These are phyloP conservation scores for Spodoptera littoralis DNA, from an alignment of 2,888 invertebrate species.

Conservation along the genomic window DNA sequence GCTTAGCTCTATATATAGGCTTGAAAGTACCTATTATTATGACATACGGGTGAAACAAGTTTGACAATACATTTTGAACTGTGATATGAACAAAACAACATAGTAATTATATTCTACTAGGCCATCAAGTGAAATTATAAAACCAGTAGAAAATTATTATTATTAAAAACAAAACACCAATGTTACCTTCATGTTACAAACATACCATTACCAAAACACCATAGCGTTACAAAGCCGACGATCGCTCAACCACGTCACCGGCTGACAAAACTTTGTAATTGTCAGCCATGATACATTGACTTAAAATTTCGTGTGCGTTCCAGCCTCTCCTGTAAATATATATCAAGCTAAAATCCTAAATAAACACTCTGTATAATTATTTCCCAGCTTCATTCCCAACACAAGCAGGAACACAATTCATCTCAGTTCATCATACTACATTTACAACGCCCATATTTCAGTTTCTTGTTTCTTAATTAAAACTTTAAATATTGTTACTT, in stretches of 20 bases:
- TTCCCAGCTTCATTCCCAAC: slow-evolving; percentile 4
- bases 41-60: no score
- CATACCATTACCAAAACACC: no score
- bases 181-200: no score
- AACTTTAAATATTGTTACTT: slow-evolving; percentile 46
- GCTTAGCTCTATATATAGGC: no score
- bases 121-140: no score
- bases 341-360: slow-evolving; percentile 7
- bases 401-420: background rate
- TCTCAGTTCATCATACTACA: slow-evolving; percentile 25
- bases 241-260: background rate
- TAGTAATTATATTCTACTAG: no score
- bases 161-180: no score
- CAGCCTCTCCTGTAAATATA: background rate
- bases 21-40: no score
- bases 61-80: no score
- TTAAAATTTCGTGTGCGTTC: slow-evolving; percentile 5
- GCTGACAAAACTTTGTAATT: background rate
- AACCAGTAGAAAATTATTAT: no score
- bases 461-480: slow-evolving; percentile 39
- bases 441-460: slow-evolving; percentile 22
- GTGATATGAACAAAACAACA: no score
- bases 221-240: background rate
- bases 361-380: slow-evolving; percentile 6
- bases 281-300: background rate